Evolutionary conservation across 2,888 invertebrate genomes (phyloP).

Genomic region (Morinoia aosen): DNA sequence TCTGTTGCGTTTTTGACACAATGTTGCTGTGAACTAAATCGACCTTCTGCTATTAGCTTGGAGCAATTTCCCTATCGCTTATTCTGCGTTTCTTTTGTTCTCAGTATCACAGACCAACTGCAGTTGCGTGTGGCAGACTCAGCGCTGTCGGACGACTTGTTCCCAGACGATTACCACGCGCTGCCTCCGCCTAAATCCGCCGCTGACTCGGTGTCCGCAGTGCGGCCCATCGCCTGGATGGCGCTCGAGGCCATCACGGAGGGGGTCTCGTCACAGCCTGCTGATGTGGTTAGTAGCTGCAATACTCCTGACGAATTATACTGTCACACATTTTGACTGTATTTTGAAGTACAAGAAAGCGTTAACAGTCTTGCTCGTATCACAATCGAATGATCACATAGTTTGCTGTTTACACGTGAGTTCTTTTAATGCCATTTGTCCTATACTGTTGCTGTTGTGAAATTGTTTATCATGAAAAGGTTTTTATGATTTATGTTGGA

Average conservation of each 20-base stretch:
- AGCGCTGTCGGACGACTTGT: conserved; percentile 64
- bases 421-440: not conserved
- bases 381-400: too few species aligned
- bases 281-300: conserved; percentile 65
- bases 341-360: not conserved
- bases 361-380: not conserved
- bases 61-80: not conserved
- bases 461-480: not conserved
- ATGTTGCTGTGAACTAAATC: not conserved
- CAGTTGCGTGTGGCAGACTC: conserved; percentile 65
- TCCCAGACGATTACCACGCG: conserved; percentile 63
- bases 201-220: not conserved
- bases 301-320: not conserved
- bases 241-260: conserved; percentile 66
- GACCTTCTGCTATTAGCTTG: not conserved
- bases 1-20: not conserved
- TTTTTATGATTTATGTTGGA: not conserved
- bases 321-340: not conserved
- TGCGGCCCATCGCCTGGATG: conserved; percentile 65
- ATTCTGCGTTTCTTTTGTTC: not conserved
- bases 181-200: conserved; percentile 35
- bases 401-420: not conserved
- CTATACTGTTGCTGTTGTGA: not conserved
- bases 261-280: conserved; percentile 60
- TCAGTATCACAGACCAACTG: conserved; percentile 64